These are phyloP conservation scores for Xiphorhynchus erythropygius DNA, from an alignment of 2,797 vertebrate species.

Conservation along the genomic window DNA sequence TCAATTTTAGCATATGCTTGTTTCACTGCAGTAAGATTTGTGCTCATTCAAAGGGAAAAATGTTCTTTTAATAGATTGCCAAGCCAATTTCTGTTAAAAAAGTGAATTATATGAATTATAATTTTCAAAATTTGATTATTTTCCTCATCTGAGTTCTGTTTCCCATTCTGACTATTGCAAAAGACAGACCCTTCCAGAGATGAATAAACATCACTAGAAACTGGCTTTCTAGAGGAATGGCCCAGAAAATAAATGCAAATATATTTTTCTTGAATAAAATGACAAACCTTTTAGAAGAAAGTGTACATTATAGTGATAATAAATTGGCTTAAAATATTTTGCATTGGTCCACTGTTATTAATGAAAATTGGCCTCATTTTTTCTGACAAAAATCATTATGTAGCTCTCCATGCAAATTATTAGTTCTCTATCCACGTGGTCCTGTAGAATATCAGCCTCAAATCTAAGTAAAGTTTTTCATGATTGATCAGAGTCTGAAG, in stretches of 20 bases:
- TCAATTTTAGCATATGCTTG: accelerated
- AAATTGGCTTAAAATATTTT: neutral
- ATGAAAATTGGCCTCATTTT: neutral
- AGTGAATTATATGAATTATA: neutral
- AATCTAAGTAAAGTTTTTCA: neutral
- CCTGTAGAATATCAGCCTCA: neutral
- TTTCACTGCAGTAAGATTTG: neutral
- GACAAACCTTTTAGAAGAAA: neutral
- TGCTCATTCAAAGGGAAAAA: neutral
- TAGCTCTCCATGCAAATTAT: neutral
- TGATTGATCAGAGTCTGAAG: neutral
- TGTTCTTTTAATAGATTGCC: neutral
- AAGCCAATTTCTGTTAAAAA: neutral
- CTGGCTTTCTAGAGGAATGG: neutral
- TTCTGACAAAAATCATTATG: neutral
- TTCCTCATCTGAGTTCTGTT: neutral
- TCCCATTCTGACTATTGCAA: neutral
- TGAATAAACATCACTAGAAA: neutral
- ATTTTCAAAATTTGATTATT: neutral
- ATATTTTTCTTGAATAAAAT: neutral
- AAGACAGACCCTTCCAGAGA: neutral
- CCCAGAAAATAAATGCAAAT: neutral
- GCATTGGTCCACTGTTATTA: neutral
- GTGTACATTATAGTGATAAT: neutral
- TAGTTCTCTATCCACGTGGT: neutral